Evolutionary conservation across 35 echinoderm and acorn worm species (phyloP), one percentile per base, ranked within the genome.

Genomic region (Strongylocentrotus purpuratus): DNA sequence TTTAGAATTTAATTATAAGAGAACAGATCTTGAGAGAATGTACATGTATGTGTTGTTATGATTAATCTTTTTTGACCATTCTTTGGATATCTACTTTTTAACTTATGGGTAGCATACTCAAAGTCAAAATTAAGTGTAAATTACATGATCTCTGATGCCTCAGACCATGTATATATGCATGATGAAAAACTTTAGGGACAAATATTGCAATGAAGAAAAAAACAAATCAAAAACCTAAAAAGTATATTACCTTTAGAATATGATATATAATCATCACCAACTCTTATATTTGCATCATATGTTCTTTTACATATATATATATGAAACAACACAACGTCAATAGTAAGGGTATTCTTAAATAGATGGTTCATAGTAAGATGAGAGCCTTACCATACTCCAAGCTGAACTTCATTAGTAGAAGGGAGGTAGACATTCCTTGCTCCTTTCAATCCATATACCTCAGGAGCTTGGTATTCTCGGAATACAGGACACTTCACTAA

Each of bases 341-440:
- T 1, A 41, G 35, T 41, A 20, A 85, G 31, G 15, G 31, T 20
- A 31, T 31, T 85, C 70, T 85, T 85, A 31, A 85, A 85, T 20
- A 17, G 17, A 85, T 85, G 0, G 0, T 20, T 85, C 1, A 35
- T 45, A 33, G 25, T 78, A 7, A n/a, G 9, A 45, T 89, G 25
- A 85, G 33, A 33, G n/a, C 18, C 96, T 94, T 94, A 97, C 96
- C 96, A 97, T 28, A 95, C 92, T 58, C 96, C 96, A 94, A 97
- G 86, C 33, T 95, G 86, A 22, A 97, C 96, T 11, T 86, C 94
- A 97, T 95, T 94, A 45, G 95, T 95, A 87, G 96, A 95, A 20
- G 94, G 92, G 0, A 97, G 86, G 28, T 97, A 94, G 20, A 97
- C 46, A 60, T 97, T 97, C 92, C 94, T 92, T 94, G 92, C 94